A percentile compares a stretch with the other conserved stretches of the same genome.
These are phyloP conservation scores for Harpagifer antarcticus DNA, from an alignment of 2,797 vertebrate genomes.

Conservation along the genomic window DNA sequence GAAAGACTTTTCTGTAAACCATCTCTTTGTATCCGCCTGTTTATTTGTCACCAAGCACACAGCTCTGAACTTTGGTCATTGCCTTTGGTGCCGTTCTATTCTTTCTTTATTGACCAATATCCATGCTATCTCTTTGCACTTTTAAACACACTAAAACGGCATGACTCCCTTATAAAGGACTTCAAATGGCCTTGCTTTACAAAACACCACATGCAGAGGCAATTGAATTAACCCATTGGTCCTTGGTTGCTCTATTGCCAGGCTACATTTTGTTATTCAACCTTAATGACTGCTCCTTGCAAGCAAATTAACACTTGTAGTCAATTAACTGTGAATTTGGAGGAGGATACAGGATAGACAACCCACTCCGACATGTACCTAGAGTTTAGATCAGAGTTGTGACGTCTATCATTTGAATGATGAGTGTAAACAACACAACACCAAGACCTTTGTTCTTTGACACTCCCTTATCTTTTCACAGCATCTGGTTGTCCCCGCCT, in stretches of 20 bases:
- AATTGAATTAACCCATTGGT: slow-evolving; percentile 86
- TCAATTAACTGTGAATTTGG: slow-evolving; percentile 77
- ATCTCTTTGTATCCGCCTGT: slow-evolving; percentile 37
- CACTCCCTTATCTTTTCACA: slow-evolving; percentile 83
- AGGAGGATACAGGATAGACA: slow-evolving; percentile 58
- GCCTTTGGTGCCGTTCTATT: slow-evolving; percentile 30
- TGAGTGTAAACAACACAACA: slow-evolving; percentile 71
- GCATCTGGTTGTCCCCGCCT: slow-evolving; percentile 79
- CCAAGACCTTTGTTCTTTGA: slow-evolving; percentile 80
- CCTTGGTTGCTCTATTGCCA: slow-evolving; percentile 70
- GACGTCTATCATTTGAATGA: slow-evolving; percentile 40
- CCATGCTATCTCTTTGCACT: slow-evolving; percentile 62
- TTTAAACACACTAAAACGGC: slow-evolving; percentile 74
- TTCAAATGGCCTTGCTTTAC: slow-evolving; percentile 70
- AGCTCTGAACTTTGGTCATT: slow-evolving; percentile 66
- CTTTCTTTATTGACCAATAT: slow-evolving; percentile 62
- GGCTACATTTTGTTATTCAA: slow-evolving; percentile 79
- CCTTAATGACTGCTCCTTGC: slow-evolving; percentile 79
- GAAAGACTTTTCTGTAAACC: neutral
- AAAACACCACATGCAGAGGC: slow-evolving; percentile 75
- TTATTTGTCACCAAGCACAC: slow-evolving; percentile 48
- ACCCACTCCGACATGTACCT: slow-evolving; percentile 41
- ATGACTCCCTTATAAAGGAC: slow-evolving; percentile 67
- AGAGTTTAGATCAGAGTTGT: slow-evolving; percentile 43
- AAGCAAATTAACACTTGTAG: slow-evolving; percentile 83